phyloP scores from a whole-genome alignment of 2,113 vertebrate genomes.

The Anarrhichthys ocellatus region DNA sequence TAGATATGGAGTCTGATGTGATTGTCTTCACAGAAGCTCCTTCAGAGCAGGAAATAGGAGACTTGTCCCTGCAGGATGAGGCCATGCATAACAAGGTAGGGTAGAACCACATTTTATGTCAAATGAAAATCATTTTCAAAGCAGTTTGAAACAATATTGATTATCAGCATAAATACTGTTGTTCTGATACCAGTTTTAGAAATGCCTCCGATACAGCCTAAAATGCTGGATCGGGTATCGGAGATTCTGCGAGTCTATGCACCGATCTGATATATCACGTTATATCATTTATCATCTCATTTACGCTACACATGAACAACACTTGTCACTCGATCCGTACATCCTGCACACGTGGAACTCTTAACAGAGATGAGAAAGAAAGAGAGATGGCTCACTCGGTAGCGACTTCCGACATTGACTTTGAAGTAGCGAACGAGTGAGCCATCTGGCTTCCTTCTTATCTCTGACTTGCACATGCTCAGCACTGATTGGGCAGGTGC shows the following conservation, averaged over 20 bases:
- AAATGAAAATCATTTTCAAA: neutral
- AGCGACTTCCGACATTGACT: too few species aligned
- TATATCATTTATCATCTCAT: neutral
- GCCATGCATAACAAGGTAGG: neutral
- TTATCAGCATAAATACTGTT: neutral
- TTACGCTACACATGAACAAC: neutral
- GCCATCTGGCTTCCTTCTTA: neutral
- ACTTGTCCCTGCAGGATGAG: neutral
- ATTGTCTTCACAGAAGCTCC: conserved; percentile 29
- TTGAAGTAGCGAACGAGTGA: too few species aligned
- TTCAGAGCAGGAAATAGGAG: neutral
- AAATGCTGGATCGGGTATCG: neutral
- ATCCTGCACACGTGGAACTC: too few species aligned
- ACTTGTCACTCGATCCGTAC: too few species aligned
- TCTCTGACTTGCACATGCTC: neutral
- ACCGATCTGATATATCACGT: neutral
- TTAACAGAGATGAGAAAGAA: neutral
- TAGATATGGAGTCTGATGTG: neutral
- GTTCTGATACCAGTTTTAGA: neutral
- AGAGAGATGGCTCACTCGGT: neutral
- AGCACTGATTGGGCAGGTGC: neutral
- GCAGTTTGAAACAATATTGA: neutral
- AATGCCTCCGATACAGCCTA: neutral
- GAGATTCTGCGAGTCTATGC: too few species aligned
- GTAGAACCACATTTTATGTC: neutral